Conservation (phyloP, 2,797 vertebrate species). For the Channa striata region DNA sequence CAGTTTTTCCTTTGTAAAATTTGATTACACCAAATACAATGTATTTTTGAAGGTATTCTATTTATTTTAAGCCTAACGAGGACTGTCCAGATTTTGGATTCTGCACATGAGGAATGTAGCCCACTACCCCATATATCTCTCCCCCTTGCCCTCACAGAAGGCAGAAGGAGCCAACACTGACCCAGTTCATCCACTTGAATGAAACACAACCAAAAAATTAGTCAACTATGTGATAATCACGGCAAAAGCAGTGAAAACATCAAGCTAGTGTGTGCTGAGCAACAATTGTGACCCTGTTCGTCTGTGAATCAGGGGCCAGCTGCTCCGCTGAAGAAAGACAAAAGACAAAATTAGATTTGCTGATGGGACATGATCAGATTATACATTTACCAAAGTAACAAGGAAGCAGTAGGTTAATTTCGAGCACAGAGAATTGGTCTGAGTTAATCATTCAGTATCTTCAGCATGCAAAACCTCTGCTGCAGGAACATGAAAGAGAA, state of each 20-base stretch:
- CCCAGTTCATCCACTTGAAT: slow-evolving; percentile 56
- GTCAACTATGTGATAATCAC: slow-evolving; percentile 57
- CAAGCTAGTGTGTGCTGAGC: slow-evolving; percentile 15
- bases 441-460: neutral
- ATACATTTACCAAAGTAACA: neutral
- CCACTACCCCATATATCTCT: slow-evolving; percentile 47
- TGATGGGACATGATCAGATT: neutral
- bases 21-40: neutral
- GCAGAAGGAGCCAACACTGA: slow-evolving; percentile 64
- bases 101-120: slow-evolving; percentile 27
- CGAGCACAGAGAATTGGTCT: neutral
- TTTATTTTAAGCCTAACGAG: neutral
- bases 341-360: neutral
- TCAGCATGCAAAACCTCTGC: neutral
- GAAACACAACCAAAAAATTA: slow-evolving; percentile 35
- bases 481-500: neutral
- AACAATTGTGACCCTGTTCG: slow-evolving; percentile 3
- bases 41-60: neutral
- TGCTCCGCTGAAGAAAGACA: neutral
- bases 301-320: slow-evolving; percentile 26
- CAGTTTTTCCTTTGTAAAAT: too few species aligned
- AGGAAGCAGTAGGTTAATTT: neutral
- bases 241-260: slow-evolving; percentile 49
- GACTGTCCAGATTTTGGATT: slow-evolving; percentile 7
- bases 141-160: slow-evolving; percentile 35